Conservation (phyloP, 2,797 vertebrate genomes). For the Dendrocincla fuliginosa region DNA sequence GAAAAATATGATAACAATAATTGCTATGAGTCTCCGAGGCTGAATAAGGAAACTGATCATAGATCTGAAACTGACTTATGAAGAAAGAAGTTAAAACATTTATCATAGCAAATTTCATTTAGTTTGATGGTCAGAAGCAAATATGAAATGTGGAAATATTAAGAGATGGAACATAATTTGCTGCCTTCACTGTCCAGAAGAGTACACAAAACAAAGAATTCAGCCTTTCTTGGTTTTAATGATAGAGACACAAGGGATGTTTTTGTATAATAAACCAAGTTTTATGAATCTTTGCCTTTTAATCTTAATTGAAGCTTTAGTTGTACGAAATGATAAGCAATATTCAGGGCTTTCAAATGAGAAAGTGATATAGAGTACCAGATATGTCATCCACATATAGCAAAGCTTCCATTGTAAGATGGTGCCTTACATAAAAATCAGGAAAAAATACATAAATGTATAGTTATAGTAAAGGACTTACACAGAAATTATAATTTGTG, state of each 20-base stretch:
- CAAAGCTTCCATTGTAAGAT: not conserved
- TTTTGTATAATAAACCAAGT: not conserved
- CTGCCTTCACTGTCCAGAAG: not conserved
- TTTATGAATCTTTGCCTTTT: not conserved
- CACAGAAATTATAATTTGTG: not conserved
- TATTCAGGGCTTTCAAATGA: not conserved
- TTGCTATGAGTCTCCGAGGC: not conserved
- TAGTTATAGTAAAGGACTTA: not conserved
- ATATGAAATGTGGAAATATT: not conserved
- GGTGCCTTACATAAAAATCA: not conserved
- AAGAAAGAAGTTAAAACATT: conserved; percentile 38
- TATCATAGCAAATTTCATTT: conserved; percentile 28
- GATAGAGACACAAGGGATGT: too few species aligned
- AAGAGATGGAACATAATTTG: not conserved
- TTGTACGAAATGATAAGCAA: not conserved
- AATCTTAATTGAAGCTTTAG: not conserved
- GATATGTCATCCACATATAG: not conserved
- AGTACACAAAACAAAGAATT: not conserved
- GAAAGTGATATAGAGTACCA: not conserved
- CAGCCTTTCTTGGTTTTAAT: not conserved
- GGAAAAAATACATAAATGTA: not conserved
- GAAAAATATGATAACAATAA: conserved; percentile 23
- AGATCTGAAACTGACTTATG: conserved; percentile 1
- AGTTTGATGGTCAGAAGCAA: not conserved
- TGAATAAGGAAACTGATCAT: conserved; percentile 9